Percentiles rank a stretch among this genome's conserved stretches.
Evolutionary conservation across 2,888 invertebrate genomes (phyloP).

Genomic region (Luperina nickerlii): DNA sequence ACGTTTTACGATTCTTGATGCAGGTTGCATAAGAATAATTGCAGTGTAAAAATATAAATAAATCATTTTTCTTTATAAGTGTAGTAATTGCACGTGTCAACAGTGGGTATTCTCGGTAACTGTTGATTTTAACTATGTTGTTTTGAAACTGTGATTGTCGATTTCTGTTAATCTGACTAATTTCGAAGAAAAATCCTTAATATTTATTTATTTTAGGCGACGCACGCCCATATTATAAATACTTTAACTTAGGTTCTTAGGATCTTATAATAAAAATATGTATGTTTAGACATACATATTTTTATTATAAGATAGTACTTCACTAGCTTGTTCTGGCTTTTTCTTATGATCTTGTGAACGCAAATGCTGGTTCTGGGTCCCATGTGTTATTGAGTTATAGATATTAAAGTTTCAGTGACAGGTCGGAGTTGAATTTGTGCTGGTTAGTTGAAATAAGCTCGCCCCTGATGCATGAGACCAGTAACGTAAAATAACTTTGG

Average conservation of each 20-base stretch:
- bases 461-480: not conserved
- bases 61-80: slow-evolving; percentile 46
- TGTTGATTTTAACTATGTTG: slow-evolving; percentile 1
- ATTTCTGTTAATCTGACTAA: not conserved
- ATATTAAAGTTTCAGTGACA: not conserved
- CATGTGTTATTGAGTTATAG: not conserved
- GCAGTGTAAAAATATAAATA: slow-evolving; percentile 47
- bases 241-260: too few species aligned
- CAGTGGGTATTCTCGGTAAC: slow-evolving; percentile 15
- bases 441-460: not conserved
- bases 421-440: too few species aligned
- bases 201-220: too few species aligned
- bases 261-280: too few species aligned
- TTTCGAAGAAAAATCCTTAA: not conserved
- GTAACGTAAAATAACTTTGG: too few species aligned
- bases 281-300: too few species aligned
- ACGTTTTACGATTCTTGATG: slow-evolving; percentile 44
- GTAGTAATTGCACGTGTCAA: slow-evolving; percentile 35
- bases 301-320: too few species aligned
- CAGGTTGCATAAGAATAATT: slow-evolving; percentile 53
- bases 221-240: too few species aligned
- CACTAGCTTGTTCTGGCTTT: too few species aligned
- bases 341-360: not conserved
- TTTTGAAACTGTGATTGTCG: slow-evolving; percentile 1
- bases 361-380: not conserved